phyloP scores from a whole-genome alignment of 2,113 vertebrate genomes.

The Euleptes europaea region DNA sequence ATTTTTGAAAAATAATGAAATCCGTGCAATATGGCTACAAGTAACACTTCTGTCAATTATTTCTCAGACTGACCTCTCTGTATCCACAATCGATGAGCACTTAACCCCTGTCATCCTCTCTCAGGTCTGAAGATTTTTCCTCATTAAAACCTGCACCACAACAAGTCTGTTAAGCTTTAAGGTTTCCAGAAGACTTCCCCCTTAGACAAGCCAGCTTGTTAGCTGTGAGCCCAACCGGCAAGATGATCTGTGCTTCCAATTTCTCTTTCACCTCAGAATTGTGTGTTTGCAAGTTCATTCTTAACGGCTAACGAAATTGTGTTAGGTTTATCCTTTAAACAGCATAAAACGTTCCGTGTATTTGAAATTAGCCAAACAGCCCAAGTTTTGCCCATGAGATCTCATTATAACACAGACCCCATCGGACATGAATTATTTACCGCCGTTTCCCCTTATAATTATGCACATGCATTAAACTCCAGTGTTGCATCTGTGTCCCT shows the following conservation, averaged over 20 bases:
- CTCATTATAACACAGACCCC: slow-evolving; percentile 75
- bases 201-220: background rate
- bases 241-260: background rate
- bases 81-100: background rate
- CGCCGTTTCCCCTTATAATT: slow-evolving; percentile 53
- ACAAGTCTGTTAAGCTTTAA: background rate
- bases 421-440: slow-evolving; percentile 74
- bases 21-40: background rate
- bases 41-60: background rate
- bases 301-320: slow-evolving; percentile 36
- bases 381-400: slow-evolving; percentile 68
- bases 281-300: slow-evolving; percentile 19
- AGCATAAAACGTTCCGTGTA: slow-evolving; percentile 49
- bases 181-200: background rate
- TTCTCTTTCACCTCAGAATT: background rate
- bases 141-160: background rate
- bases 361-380: slow-evolving; percentile 42
- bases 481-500: slow-evolving; percentile 65
- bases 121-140: background rate
- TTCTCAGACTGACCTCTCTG: background rate
- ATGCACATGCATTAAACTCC: slow-evolving; percentile 35
- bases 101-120: background rate
- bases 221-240: background rate
- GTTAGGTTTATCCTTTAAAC: slow-evolving; percentile 53
- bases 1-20: background rate